Conservation (phyloP, 1,140 invertebrate genomes). For the Chironomus striatipennis region DNA sequence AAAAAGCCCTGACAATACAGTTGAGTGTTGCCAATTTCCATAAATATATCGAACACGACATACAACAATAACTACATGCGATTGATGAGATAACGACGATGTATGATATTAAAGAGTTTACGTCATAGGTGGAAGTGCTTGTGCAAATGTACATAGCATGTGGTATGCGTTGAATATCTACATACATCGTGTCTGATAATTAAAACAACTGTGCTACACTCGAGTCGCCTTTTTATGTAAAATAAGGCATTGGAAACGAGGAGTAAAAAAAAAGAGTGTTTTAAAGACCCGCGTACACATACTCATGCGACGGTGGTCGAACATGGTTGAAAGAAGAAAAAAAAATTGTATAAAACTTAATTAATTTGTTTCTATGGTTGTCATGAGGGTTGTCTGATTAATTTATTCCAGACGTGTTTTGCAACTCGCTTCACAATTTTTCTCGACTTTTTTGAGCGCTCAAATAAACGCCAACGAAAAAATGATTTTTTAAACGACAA, state of each 20-base stretch:
- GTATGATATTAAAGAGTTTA: neutral
- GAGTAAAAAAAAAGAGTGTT: neutral
- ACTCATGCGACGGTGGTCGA: neutral
- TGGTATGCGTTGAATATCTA: neutral
- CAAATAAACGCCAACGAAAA: neutral
- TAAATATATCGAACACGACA: neutral
- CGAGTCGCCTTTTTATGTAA: neutral
- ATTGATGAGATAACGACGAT: conserved; percentile 20
- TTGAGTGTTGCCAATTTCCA: neutral
- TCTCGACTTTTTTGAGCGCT: neutral
- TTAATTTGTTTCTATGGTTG: conserved; percentile 22
- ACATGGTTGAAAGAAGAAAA: neutral
- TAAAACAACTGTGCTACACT: neutral
- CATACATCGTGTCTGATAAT: neutral
- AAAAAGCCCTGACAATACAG: too few relatives aligned
- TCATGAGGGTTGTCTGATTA: conserved; percentile 23
- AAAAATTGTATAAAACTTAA: neutral
- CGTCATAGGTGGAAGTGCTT: neutral
- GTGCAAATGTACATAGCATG: conserved; percentile 2
- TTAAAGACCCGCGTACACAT: conserved; percentile 5
- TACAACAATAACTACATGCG: neutral
- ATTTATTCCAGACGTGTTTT: conserved; percentile 17
- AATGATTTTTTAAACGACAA: neutral
- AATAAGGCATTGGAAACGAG: too few relatives aligned
- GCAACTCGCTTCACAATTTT: neutral